Conservation (phyloP, 37 sponge, comb jelly and placozoan species). For the Aplysina aerophoba region DNA sequence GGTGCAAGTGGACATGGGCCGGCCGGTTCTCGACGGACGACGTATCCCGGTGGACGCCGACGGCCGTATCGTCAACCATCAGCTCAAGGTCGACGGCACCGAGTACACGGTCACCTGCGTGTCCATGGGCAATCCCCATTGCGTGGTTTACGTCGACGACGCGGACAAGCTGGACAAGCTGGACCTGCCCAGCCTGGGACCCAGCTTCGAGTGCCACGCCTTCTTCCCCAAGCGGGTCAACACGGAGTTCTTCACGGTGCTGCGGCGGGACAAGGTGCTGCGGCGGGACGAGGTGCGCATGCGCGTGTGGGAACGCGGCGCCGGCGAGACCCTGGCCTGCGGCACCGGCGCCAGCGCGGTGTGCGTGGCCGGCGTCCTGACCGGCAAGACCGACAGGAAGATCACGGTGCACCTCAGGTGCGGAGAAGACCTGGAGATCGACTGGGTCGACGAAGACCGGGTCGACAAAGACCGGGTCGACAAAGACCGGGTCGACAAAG, state of each 20-base stretch:
- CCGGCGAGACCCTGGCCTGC: constrained; percentile 30
- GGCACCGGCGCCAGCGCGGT: constrained; percentile 26
- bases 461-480: too few species aligned
- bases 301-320: constrained; percentile 6
- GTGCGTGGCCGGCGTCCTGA: background rate
- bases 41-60: background rate
- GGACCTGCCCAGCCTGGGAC: background rate
- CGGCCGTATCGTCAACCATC: background rate
- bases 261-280: too few species aligned
- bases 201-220: background rate
- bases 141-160: background rate
- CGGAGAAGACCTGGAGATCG: constrained; percentile 8
- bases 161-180: background rate
- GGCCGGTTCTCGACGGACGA: background rate
- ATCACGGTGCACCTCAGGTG: background rate
- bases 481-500: too few species aligned
- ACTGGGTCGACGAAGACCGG: background rate
- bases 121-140: background rate
- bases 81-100: background rate
- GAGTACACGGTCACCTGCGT: background rate
- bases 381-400: background rate
- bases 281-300: background rate
- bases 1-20: background rate
- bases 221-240: constrained; percentile 17
- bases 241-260: background rate